phyloP scores from a whole-genome alignment of 1,140 invertebrate species.

The Drosophila ercepeae region DNA sequence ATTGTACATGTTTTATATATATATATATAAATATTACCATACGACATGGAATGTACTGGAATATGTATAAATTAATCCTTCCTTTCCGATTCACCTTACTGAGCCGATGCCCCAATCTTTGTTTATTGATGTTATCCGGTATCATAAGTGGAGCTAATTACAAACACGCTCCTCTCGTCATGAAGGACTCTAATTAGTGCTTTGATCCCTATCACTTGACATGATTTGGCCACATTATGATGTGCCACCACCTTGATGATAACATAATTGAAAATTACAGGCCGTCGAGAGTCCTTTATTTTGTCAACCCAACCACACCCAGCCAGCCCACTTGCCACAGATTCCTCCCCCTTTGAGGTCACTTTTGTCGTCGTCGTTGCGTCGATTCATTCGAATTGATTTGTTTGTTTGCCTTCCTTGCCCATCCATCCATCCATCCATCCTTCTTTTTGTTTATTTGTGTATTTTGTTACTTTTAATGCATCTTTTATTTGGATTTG shows the following conservation, averaged over 20 bases:
- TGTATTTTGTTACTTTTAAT: slow-evolving; percentile 82
- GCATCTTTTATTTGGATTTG: slow-evolving; percentile 82
- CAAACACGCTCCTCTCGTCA: slow-evolving; percentile 26
- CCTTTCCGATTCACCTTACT: not conserved
- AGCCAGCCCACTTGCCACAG: slow-evolving; percentile 9
- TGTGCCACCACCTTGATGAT: slow-evolving; percentile 63
- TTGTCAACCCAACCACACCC: slow-evolving; percentile 26
- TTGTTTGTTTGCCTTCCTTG: slow-evolving; percentile 72
- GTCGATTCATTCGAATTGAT: slow-evolving; percentile 77
- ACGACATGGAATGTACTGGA: not conserved
- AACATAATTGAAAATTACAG: slow-evolving; percentile 72
- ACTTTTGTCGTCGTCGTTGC: slow-evolving; percentile 33
- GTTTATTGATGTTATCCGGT: slow-evolving; percentile 22
- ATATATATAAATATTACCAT: not conserved
- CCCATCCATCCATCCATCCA: slow-evolving; percentile 12
- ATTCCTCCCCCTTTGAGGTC: slow-evolving; percentile 28
- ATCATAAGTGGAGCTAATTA: slow-evolving; percentile 48
- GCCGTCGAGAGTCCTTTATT: slow-evolving; percentile 37
- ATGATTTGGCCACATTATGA: slow-evolving; percentile 72
- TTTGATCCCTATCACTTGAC: slow-evolving; percentile 62
- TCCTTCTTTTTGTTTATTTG: slow-evolving; percentile 72
- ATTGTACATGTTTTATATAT: slow-evolving; percentile 4
- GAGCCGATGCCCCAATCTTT: not conserved
- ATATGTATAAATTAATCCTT: not conserved
- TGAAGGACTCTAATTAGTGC: slow-evolving; percentile 64